phyloP scores from a whole-genome alignment of 2,888 invertebrate genomes.

The Cephus spinipes region DNA sequence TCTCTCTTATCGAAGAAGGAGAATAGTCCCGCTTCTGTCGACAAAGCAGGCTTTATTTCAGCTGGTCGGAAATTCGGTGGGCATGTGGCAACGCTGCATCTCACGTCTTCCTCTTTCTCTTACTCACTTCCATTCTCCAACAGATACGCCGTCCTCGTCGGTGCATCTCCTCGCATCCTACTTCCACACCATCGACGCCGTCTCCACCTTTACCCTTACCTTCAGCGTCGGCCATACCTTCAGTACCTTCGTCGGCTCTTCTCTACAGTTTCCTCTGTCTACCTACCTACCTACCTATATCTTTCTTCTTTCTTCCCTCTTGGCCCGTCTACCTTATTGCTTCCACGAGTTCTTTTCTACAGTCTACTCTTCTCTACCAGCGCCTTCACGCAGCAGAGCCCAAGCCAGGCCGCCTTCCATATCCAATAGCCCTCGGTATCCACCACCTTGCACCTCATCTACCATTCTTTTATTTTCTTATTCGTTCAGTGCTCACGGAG shows the following conservation, averaged over 20 bases:
- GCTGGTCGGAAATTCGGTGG: slow-evolving; percentile 49
- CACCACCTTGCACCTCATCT: slow-evolving; percentile 45
- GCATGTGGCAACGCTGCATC: slow-evolving; percentile 48
- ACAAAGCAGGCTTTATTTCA: slow-evolving; percentile 2
- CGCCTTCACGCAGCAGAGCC: neutral
- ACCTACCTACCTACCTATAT: neutral
- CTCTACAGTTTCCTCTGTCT: neutral
- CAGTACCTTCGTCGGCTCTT: neutral
- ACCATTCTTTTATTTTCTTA: slow-evolving; percentile 48
- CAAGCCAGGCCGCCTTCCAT: neutral
- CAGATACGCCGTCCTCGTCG: neutral
- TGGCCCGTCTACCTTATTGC: neutral
- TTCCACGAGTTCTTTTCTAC: neutral
- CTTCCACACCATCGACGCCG: slow-evolving; percentile 7
- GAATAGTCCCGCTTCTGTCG: neutral
- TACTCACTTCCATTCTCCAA: slow-evolving; percentile 24
- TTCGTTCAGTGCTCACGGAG: slow-evolving; percentile 51
- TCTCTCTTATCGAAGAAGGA: neutral
- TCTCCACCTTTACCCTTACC: neutral
- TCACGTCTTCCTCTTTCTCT: slow-evolving; percentile 20
- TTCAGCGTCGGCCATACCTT: neutral
- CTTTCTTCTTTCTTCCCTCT: neutral
- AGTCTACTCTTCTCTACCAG: neutral
- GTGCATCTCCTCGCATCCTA: slow-evolving; percentile 12
- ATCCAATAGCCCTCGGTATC: slow-evolving; percentile 8